Evolutionary conservation across 2,888 invertebrate genomes (phyloP).

Genomic region (Agriopis leucophaearia): DNA sequence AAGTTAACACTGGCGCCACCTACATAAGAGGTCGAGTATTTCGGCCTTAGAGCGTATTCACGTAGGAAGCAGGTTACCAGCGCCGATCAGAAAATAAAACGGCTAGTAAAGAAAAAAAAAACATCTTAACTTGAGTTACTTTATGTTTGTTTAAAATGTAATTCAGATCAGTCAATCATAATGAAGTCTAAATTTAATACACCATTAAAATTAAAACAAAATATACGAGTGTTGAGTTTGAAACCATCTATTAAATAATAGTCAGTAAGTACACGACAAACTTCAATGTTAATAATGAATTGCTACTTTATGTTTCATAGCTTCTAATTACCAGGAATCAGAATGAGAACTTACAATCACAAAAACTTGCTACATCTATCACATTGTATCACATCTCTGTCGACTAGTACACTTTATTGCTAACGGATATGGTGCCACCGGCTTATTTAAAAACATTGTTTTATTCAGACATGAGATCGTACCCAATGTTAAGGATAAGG

Average conservation of each 20-base stretch:
- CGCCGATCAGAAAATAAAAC: no score
- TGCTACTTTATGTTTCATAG: constrained; percentile 1
- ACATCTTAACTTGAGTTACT: no score
- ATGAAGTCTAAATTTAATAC: no score
- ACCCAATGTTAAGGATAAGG: constrained; percentile 33
- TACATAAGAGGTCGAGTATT: constrained; percentile 21
- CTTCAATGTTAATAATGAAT: not conserved
- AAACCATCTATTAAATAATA: no score
- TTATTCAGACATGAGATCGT: not conserved
- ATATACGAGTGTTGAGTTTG: no score
- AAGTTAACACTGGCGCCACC: constrained; percentile 26
- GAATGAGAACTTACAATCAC: constrained; percentile 1
- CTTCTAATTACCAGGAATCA: constrained; percentile 8
- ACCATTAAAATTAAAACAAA: no score
- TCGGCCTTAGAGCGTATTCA: constrained; percentile 11
- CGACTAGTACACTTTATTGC: constrained; percentile 25
- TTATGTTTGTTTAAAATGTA: no score
- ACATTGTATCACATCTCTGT: constrained; percentile 33
- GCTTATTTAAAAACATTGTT: constrained; percentile 23
- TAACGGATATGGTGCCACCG: constrained; percentile 30
- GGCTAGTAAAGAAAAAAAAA: no score
- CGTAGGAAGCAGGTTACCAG: no score
- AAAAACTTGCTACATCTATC: constrained; percentile 18
- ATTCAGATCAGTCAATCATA: no score
- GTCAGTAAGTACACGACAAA: no score